A percentile compares a stretch with the other conserved stretches of the same genome.
These are phyloP conservation scores for Panthera tigris DNA, from an alignment of 2,113 vertebrate species.

Conservation along the genomic window DNA sequence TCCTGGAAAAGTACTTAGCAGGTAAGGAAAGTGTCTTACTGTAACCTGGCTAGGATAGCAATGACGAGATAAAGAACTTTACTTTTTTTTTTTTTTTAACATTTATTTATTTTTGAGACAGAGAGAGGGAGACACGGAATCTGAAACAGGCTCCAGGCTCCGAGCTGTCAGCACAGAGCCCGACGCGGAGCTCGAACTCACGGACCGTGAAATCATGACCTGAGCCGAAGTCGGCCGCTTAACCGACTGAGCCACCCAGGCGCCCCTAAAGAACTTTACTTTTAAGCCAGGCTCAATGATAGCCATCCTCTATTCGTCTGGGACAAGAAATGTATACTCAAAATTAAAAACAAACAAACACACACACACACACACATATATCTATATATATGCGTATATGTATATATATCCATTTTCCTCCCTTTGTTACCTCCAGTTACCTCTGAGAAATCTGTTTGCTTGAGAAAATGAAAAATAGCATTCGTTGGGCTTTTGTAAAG, in stretches of 20 bases:
- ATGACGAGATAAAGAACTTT: neutral
- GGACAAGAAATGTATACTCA: neutral
- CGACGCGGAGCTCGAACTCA: too few relatives aligned
- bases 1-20: constrained; percentile 90
- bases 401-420: neutral
- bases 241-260: too few relatives aligned
- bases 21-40: constrained; percentile 80
- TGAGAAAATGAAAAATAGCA: neutral
- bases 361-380: neutral
- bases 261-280: neutral
- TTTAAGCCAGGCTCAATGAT: neutral
- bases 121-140: too few relatives aligned
- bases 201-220: too few relatives aligned
- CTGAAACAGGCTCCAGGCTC: too few relatives aligned
- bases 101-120: too few relatives aligned
- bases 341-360: neutral
- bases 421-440: neutral
- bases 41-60: neutral
- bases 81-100: neutral
- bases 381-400: too few relatives aligned
- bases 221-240: too few relatives aligned
- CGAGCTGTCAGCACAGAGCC: too few relatives aligned
- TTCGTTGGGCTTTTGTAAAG: neutral
- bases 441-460: neutral
- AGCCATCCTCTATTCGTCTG: neutral